Percentiles rank a stretch among this genome's conserved stretches.
These are phyloP conservation scores for Thymelicus acteon DNA, from an alignment of 2,888 invertebrate genomes.

Conservation along the genomic window DNA sequence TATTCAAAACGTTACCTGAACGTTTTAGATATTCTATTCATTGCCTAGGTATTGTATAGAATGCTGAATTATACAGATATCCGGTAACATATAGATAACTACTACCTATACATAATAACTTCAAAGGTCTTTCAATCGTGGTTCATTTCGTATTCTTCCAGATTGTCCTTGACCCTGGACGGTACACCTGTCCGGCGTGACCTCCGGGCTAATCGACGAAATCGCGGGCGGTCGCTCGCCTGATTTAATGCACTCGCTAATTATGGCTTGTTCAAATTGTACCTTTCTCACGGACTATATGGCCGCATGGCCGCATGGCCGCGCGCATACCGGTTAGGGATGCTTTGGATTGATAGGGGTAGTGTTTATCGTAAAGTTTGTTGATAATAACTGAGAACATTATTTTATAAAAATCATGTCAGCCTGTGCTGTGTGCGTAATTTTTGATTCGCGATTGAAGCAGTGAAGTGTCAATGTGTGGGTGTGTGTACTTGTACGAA, in stretches of 20 bases:
- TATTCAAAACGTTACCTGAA: too few species aligned
- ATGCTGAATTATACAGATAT: too few species aligned
- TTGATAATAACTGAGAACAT: too few species aligned
- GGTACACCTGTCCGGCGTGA: constrained; percentile 73
- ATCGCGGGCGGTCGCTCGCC: constrained; percentile 59
- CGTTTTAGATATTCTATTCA: too few species aligned
- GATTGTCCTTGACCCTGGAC: constrained; percentile 67
- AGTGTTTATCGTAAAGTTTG: not conserved
- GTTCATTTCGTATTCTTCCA: not conserved
- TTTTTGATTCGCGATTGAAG: too few species aligned
- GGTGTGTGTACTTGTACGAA: too few species aligned
- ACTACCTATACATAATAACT: too few species aligned
- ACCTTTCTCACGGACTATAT: constrained; percentile 76
- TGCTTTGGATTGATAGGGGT: not conserved
- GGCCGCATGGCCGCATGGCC: constrained; percentile 53
- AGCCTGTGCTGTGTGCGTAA: too few species aligned
- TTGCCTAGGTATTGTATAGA: too few species aligned
- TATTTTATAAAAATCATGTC: too few species aligned
- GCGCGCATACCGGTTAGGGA: constrained; percentile 34
- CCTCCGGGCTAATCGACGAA: constrained; percentile 63
- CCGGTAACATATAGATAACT: too few species aligned
- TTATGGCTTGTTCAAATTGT: constrained; percentile 84
- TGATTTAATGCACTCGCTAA: constrained; percentile 83
- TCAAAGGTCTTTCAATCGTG: not conserved
- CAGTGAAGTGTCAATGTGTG: too few species aligned